Evolutionary conservation across 2,113 vertebrate species (phyloP), one percentile per base, ranked within the genome.

Genomic region (Triplophysa dalaica): DNA sequence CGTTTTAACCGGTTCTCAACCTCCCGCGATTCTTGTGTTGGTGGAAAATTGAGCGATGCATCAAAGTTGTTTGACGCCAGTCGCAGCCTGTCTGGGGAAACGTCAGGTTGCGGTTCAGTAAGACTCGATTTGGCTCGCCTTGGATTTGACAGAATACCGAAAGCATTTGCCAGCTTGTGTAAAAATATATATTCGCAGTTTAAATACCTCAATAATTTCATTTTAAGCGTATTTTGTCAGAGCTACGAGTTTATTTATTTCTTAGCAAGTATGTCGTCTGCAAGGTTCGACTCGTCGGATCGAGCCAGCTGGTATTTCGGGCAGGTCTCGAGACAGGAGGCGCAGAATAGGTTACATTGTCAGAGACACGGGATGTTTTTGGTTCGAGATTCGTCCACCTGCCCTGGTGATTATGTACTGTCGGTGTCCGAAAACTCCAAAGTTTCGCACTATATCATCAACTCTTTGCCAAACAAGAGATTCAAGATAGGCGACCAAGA

Each of bases 361-460:
- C 97, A 98, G 93, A 93, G 96, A 79, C 97, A 98, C 64, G 97
- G 98, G 68, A 93, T 96, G 90, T 99, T 99, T 85, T 90, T 99
- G 1, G 98, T 99, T 74, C 94, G 98, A 80, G 97, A 99, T 87
- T 98, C 97, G 5, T 98, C 97, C 83, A 99, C 98, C 88, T 99
- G 97, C 84, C 97, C 96, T 0, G 97, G 98, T 0, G 97, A 99
- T 90, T 99, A 98, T 82, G 97, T 99, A 79, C 92, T 99, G 78
- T 99, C 98, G 0, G 98, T 99, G 68, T 98, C 97, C 0, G 97
- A 99, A 88, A 99, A 99, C 92, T 96, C 96, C 76, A 95, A 97
- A 70, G 97, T 99, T 64, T 99, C 98, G 26, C 98, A 99, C 92
- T 99, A 99, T 91, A 99, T 99, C 89, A 98, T 99, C 85, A 98